Base-by-base conservation (phyloP, 1,140 invertebrate species). In the Camponotus vicinus region DNA sequence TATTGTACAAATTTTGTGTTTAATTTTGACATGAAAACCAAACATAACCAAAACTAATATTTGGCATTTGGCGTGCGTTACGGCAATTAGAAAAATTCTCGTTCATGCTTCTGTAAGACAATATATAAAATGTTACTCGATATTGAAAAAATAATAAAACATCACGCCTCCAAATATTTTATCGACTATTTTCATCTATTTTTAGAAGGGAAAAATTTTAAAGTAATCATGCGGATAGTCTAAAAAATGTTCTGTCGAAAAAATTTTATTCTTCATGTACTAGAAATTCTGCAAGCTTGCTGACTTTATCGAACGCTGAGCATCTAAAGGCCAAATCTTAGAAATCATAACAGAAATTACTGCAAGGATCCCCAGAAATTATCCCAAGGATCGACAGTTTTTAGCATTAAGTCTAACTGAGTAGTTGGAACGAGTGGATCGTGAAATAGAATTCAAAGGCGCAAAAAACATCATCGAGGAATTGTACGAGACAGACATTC, bases 91-190 rank as follows among this genome's bases (percentile, higher is more conserved):
- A 75, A 83, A 61, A 75, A 83, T 83, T 75, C 40, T 61, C 40
- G 21, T 32, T n/a, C 34, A 40, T 18, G 52, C 27, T 59, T 73
- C 67, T 55, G 11, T 67, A 75, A 83, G 79, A 83, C 57, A 83
- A 75, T 40, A 70, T 52, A 42, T 32, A 40, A 70, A 70, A 18
- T 27, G 55, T 61, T 82, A 37, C 7, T 61, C 79, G 27, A 73
- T 82, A 82, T 82, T 18, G 52, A 52, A 75, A 75, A 83, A 75
- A 83, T 83, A 64, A 83, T 73, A 61, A 73, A 73, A 73, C 27
- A 9, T 63, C 55, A 34, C 40, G 40, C n/a, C 4, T 13, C 55
- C 3, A 75, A 75, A 45, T 61, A 73, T 75, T 71, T 27, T 40
- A 34, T 27, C 34, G 18, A 70, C 7, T 49, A 49, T 80, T 75